Conservation (phyloP, 1,140 invertebrate genomes). For the Lasioglossum albipes region DNA sequence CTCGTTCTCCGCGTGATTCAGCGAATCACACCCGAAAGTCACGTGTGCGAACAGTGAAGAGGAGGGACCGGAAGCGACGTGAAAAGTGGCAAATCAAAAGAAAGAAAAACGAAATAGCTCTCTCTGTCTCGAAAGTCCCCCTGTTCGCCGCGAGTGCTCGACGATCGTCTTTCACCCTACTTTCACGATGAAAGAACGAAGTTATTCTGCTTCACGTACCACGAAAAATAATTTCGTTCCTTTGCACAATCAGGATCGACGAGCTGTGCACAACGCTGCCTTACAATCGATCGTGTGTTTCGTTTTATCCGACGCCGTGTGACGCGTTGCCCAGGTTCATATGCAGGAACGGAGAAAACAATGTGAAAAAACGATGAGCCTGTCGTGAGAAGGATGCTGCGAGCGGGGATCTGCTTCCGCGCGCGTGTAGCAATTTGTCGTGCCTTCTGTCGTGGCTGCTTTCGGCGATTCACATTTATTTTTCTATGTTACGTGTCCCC, state of each 20-base stretch:
- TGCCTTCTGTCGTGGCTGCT: conserved; percentile 77
- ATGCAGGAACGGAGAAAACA: background rate
- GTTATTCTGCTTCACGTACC: background rate
- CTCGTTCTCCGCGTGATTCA: background rate
- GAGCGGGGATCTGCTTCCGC: conserved; percentile 65
- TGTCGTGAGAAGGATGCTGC: conserved; percentile 9
- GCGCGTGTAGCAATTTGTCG: conserved; percentile 77
- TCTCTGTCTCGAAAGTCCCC: too few species aligned
- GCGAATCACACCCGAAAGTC: background rate
- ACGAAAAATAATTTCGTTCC: conserved; percentile 12
- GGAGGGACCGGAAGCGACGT: background rate
- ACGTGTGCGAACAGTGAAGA: background rate
- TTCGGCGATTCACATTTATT: conserved; percentile 76
- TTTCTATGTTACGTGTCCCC: conserved; percentile 69
- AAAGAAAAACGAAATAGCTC: background rate
- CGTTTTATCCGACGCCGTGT: background rate
- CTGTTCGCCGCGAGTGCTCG: background rate
- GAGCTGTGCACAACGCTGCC: background rate
- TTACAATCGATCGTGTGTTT: background rate
- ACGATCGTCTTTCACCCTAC: background rate
- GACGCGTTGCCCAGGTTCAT: background rate
- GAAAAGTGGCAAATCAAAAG: conserved; percentile 3
- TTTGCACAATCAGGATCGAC: background rate
- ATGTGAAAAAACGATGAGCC: background rate
- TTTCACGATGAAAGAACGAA: background rate